Percentiles rank a stretch among this genome's conserved stretches.
These are phyloP conservation scores for Drosophila orena DNA, from an alignment of 1,140 invertebrate genomes.

Conservation along the genomic window DNA sequence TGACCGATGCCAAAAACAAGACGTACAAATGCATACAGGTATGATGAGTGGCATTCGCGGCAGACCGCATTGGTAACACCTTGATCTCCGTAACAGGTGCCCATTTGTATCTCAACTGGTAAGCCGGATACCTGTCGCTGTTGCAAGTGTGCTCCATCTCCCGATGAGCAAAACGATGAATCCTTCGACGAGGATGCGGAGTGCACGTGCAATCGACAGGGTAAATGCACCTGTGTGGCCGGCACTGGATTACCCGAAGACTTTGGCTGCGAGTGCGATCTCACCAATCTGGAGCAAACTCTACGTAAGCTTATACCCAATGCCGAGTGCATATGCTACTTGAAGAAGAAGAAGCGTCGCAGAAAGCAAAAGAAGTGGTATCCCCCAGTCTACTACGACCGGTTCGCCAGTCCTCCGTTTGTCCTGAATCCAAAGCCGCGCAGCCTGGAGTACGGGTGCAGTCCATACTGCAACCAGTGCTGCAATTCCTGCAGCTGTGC, in stretches of 20 bases:
- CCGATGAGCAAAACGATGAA: not conserved
- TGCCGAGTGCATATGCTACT: slow-evolving; percentile 26
- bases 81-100: not conserved
- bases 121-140: not conserved
- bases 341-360: slow-evolving; percentile 34
- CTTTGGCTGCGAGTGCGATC: slow-evolving; percentile 12
- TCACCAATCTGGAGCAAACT: slow-evolving; percentile 24
- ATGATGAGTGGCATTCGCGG: not conserved
- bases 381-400: slow-evolving; percentile 10
- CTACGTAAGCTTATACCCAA: slow-evolving; percentile 35
- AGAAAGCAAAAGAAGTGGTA: slow-evolving; percentile 18
- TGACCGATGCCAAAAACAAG: slow-evolving; percentile 23
- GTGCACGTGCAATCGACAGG: slow-evolving; percentile 2
- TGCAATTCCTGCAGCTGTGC: slow-evolving; percentile 1
- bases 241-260: not conserved
- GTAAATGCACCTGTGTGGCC: slow-evolving; percentile 11
- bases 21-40: slow-evolving; percentile 20
- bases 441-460: not conserved
- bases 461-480: not conserved
- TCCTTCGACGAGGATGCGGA: not conserved
- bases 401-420: slow-evolving; percentile 51
- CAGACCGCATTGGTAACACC: no score
- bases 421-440: slow-evolving; percentile 40
- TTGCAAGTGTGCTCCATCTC: not conserved
- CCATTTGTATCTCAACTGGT: slow-evolving; percentile 21